These are phyloP conservation scores for Phrynocephalus forsythii DNA, from an alignment of 2,797 vertebrate genomes.

Conservation along the genomic window DNA sequence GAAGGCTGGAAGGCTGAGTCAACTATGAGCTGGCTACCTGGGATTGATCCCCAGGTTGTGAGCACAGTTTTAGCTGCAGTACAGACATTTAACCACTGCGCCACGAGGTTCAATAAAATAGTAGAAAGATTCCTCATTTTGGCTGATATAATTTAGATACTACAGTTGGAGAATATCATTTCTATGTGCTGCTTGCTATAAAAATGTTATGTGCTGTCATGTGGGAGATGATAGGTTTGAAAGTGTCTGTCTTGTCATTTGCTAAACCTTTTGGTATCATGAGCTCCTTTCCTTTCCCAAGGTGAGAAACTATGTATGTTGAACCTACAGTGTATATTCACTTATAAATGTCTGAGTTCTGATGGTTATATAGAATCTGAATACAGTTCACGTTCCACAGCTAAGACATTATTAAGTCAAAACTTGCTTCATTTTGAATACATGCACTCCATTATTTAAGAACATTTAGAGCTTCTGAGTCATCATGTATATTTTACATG, in stretches of 20 bases:
- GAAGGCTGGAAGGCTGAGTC: no score
- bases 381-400: neutral
- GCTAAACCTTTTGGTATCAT: neutral
- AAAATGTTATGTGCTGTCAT: neutral
- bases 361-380: neutral
- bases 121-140: neutral
- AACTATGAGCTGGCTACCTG: no score
- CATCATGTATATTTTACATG: neutral
- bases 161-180: neutral
- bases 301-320: neutral
- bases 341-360: neutral
- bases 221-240: conserved; percentile 2
- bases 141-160: neutral
- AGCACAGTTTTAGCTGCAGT: no score
- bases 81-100: no score
- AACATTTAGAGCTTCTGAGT: neutral
- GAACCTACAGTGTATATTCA: neutral
- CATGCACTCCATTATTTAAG: conserved; percentile 11
- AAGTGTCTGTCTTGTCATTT: conserved; percentile 3
- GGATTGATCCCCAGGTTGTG: no score
- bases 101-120: no score
- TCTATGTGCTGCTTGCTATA: neutral
- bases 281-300: neutral
- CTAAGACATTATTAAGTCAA: neutral
- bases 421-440: neutral